Evolutionary conservation across 1,140 invertebrate genomes (phyloP).

Genomic region (Solen grandis): DNA sequence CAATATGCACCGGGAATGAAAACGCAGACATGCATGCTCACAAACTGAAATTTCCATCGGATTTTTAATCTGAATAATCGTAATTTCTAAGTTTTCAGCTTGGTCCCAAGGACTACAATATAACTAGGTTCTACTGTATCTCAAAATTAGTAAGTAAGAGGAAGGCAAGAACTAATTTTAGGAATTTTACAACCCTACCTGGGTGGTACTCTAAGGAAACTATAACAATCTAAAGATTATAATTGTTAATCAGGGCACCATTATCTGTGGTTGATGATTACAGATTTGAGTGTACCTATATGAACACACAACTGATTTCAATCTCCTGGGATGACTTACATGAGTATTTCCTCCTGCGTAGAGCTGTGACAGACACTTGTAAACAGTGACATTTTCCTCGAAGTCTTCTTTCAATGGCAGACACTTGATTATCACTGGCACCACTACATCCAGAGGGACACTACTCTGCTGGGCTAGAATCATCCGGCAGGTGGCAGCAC

Average conservation of each 20-base stretch:
- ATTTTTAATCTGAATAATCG: too few species aligned
- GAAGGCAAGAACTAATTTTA: too few species aligned
- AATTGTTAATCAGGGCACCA: neutral
- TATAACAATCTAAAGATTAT: neutral
- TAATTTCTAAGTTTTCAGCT: too few species aligned
- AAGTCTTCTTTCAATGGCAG: slow-evolving; percentile 89
- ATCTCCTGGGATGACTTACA: slow-evolving; percentile 54
- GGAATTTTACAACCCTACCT: neutral
- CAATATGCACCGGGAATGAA: too few species aligned
- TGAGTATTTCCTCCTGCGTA: slow-evolving; percentile 67
- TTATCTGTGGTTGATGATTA: neutral
- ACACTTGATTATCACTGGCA: slow-evolving; percentile 87
- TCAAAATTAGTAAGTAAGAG: too few species aligned
- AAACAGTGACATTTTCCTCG: slow-evolving; percentile 88
- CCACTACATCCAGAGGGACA: slow-evolving; percentile 86
- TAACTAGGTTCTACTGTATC: too few species aligned
- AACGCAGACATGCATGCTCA: too few species aligned
- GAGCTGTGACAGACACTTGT: slow-evolving; percentile 85
- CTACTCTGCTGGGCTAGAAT: slow-evolving; percentile 85
- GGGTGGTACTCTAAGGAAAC: neutral
- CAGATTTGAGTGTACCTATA: neutral
- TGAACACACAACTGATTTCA: neutral
- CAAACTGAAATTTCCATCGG: too few species aligned
- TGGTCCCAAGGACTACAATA: too few species aligned
- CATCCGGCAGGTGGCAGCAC: slow-evolving; percentile 88